These are phyloP conservation scores for Chelidonichthys spinosus DNA, from an alignment of 2,797 vertebrate genomes.

Conservation along the genomic window DNA sequence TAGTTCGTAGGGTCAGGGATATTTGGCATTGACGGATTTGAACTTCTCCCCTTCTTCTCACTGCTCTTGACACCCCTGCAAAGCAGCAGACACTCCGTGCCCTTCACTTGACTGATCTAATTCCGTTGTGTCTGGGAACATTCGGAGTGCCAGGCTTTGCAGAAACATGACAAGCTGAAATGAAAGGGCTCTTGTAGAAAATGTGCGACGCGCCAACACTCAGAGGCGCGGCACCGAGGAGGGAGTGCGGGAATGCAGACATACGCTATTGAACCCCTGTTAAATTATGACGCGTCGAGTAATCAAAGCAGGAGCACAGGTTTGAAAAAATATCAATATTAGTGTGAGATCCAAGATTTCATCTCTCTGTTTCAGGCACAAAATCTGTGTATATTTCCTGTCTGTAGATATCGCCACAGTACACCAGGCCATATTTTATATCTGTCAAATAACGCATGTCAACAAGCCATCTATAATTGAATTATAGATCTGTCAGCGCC, in stretches of 20 bases:
- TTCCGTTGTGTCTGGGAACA: constrained; percentile 77
- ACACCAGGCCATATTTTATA: constrained; percentile 23
- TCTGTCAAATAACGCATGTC: constrained; percentile 38
- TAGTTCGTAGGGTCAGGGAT: constrained; percentile 51
- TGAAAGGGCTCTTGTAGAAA: constrained; percentile 71
- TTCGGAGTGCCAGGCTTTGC: constrained; percentile 68
- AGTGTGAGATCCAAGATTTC: constrained; percentile 30
- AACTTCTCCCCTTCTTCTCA: constrained; percentile 42
- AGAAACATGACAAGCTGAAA: constrained; percentile 78
- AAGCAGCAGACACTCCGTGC: constrained; percentile 64
- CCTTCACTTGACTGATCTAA: constrained; percentile 82
- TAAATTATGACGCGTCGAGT: constrained; percentile 61
- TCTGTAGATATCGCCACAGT: constrained; percentile 14
- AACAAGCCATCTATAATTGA: constrained; percentile 45
- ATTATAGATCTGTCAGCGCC: constrained; percentile 36
- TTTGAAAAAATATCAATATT: constrained; percentile 44
- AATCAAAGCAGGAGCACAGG: constrained; percentile 49
- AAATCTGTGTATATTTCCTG: constrained; percentile 5
- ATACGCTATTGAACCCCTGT: constrained; percentile 49
- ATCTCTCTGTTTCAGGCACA: background rate
- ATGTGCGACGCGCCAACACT: constrained; percentile 46
- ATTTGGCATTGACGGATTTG: constrained; percentile 64
- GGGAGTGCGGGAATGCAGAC: constrained; percentile 54
- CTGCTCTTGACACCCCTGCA: constrained; percentile 60
- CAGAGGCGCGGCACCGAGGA: constrained; percentile 38